Conservation (phyloP, 2,888 invertebrate species). For the Erebia ligea region DNA sequence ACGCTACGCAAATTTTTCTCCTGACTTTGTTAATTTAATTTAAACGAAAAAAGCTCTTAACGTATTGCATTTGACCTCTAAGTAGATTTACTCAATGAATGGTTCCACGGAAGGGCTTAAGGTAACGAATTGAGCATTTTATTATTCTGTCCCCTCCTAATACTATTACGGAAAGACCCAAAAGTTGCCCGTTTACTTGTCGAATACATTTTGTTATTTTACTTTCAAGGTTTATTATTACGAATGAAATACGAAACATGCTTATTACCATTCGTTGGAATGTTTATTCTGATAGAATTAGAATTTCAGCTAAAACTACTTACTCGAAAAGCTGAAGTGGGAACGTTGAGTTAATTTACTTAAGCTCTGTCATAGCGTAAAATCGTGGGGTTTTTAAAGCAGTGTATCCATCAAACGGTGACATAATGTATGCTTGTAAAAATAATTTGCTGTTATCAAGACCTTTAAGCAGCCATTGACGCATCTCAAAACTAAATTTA, state of each 20-base stretch:
- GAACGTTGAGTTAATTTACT: no score
- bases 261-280: no score
- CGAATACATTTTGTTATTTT: conserved; percentile 30
- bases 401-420: no score
- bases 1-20: neutral
- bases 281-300: no score
- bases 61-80: conserved; percentile 28
- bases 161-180: conserved; percentile 57
- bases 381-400: no score
- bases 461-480: no score
- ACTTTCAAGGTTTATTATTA: conserved; percentile 1
- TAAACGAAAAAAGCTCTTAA: conserved; percentile 21
- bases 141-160: conserved; percentile 71
- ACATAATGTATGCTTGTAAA: no score
- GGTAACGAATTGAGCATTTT: conserved; percentile 73
- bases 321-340: no score
- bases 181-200: conserved; percentile 28
- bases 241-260: neutral
- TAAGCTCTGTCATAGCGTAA: no score
- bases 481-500: no score
- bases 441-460: no score
- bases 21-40: conserved; percentile 30
- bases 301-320: no score
- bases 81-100: conserved; percentile 44
- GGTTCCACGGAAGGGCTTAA: conserved; percentile 54